Percentiles rank a stretch among this genome's conserved stretches.
Conservation (phyloP, 2,888 invertebrate genomes). For the Tiliacea aurago region DNA sequence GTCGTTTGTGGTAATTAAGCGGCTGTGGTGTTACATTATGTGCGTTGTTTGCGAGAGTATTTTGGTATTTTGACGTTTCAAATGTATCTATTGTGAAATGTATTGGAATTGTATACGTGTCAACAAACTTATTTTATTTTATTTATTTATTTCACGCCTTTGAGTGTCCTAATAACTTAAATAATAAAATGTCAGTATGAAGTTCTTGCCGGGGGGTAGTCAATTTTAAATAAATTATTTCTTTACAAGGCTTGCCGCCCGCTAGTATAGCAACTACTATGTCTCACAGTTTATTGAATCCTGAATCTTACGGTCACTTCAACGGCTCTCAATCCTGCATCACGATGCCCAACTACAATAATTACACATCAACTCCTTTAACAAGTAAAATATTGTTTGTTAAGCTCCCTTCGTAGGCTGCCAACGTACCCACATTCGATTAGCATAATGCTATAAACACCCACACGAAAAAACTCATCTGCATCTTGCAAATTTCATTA, state of each 20-base stretch:
- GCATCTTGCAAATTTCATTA: constrained; percentile 68
- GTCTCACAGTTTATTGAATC: constrained; percentile 27
- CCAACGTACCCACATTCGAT: constrained; percentile 49
- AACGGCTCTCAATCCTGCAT: constrained; percentile 19
- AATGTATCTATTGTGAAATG: too few relatives aligned
- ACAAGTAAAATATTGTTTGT: constrained; percentile 56
- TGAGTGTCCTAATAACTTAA: constrained; percentile 27
- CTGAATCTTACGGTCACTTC: constrained; percentile 36
- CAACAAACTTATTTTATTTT: too few relatives aligned
- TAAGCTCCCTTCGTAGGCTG: constrained; percentile 53
- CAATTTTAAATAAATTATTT: constrained; percentile 14
- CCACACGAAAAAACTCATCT: constrained; percentile 66
- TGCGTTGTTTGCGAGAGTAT: constrained; percentile 18
- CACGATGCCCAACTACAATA: constrained; percentile 27
- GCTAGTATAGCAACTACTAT: constrained; percentile 2
- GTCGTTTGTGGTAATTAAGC: constrained; percentile 31
- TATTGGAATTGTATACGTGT: too few relatives aligned
- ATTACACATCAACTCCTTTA: constrained; percentile 41
- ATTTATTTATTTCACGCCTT: too few relatives aligned
- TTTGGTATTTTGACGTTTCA: constrained; percentile 10
- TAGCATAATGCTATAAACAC: constrained; percentile 65
- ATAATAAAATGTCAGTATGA: constrained; percentile 29
- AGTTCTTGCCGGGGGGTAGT: neutral
- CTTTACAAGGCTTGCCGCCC: constrained; percentile 8
- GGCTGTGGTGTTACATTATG: constrained; percentile 2